phyloP scores from a whole-genome alignment of 1,140 invertebrate genomes.

The Eriosoma lanigerum region DNA sequence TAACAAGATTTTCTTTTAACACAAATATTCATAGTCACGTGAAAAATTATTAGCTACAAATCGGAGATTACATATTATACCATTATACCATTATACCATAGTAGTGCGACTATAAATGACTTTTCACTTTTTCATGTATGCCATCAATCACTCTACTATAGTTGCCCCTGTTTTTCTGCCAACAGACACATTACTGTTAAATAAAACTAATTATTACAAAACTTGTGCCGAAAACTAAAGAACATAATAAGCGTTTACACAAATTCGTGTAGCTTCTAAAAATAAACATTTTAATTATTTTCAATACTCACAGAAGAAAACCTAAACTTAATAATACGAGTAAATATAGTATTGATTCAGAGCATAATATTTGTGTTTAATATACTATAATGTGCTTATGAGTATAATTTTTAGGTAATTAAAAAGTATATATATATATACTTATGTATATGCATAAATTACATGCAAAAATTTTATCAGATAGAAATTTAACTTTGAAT shows the following conservation, averaged over 20 bases:
- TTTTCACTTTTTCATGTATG: conserved; percentile 32
- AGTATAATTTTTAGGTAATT: too few relatives aligned
- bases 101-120: not conserved
- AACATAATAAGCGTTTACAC: not conserved
- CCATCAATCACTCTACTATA: conserved; percentile 24
- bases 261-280: too few relatives aligned
- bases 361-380: too few relatives aligned
- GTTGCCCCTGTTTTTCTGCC: not conserved
- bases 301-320: too few relatives aligned
- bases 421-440: too few relatives aligned
- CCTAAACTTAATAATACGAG: too few relatives aligned
- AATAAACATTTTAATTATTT: too few relatives aligned
- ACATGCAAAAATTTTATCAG: too few relatives aligned
- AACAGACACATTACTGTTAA: not conserved
- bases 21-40: not conserved
- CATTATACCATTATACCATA: not conserved
- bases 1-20: not conserved
- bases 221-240: not conserved
- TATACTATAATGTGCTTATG: too few relatives aligned
- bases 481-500: too few relatives aligned
- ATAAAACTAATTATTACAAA: conserved; percentile 18
- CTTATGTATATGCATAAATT: too few relatives aligned
- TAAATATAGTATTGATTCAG: too few relatives aligned
- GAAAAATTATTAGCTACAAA: conserved; percentile 24
- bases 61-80: conserved; percentile 26